Percentiles rank a stretch among this genome's conserved stretches.
These are phyloP conservation scores for Morbakka virulenta DNA, from an alignment of 30 jellyfish, hydroid and myxozoan species.

Conservation along the genomic window DNA sequence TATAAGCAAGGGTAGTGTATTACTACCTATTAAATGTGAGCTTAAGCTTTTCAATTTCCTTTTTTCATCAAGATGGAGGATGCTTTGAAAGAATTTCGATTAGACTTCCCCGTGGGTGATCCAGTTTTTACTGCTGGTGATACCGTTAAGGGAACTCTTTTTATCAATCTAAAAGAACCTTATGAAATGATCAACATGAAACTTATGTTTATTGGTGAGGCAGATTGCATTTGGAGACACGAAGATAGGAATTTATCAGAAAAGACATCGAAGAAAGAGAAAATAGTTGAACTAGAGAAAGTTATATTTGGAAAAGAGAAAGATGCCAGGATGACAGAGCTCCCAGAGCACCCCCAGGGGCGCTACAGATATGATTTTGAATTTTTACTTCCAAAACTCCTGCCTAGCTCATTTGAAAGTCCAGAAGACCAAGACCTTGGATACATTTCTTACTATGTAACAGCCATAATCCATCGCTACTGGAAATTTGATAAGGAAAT, in stretches of 20 bases:
- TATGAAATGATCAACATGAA: conserved; percentile 69
- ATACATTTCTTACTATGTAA: conserved; percentile 58
- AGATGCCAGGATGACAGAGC: conserved; percentile 21
- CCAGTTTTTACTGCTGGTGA: conserved; percentile 88
- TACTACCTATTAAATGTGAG: too few relatives aligned
- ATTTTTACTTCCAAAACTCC: conserved; percentile 68
- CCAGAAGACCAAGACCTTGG: conserved; percentile 79
- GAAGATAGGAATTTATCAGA: conserved; percentile 7
- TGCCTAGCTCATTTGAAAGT: conserved; percentile 92
- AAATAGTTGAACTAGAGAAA: conserved; percentile 63
- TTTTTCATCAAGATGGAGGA: too few relatives aligned
- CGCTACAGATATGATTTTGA: conserved; percentile 67
- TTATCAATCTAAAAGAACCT: conserved; percentile 52
- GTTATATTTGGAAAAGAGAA: conserved; percentile 68
- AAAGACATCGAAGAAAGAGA: conserved; percentile 24
- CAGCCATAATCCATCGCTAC: conserved; percentile 77
- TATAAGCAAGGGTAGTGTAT: too few relatives aligned
- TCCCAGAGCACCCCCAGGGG: conserved; percentile 79
- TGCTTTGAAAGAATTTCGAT: conserved; percentile 52
- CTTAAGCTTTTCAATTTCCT: too few relatives aligned
- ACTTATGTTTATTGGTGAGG: conserved; percentile 79
- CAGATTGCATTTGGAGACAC: conserved; percentile 48
- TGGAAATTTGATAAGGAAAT: conserved; percentile 37
- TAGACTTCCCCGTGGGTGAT: conserved; percentile 54
- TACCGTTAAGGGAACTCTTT: conserved; percentile 65